phyloP scores from a whole-genome alignment of 1,140 invertebrate genomes.

The Macrotrachela quadricornifera region DNA sequence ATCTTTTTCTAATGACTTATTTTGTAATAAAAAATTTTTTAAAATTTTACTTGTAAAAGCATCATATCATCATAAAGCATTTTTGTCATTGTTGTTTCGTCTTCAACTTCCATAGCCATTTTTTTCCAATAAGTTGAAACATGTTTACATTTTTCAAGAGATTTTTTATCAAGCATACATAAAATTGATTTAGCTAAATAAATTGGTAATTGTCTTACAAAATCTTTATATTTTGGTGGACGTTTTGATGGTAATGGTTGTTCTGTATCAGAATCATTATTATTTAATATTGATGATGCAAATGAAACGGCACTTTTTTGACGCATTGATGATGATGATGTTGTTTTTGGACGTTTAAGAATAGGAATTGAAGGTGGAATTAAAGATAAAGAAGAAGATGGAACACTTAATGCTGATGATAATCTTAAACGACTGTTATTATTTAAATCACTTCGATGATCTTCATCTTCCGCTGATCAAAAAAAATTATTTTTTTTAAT shows the following conservation, averaged over 20 bases:
- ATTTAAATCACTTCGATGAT: too few species aligned
- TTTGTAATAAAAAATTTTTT: slow-evolving; percentile 1
- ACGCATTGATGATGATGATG: too few species aligned
- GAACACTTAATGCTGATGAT: too few species aligned
- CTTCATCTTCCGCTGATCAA: too few species aligned
- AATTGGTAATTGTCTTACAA: slow-evolving; percentile 19
- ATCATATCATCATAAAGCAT: slow-evolving; percentile 22
- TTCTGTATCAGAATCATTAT: too few species aligned
- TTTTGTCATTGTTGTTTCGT: slow-evolving; percentile 18
- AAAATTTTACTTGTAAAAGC: slow-evolving; percentile 21
- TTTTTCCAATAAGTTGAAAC: slow-evolving; percentile 19
- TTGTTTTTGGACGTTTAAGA: too few species aligned
- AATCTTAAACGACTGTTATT: too few species aligned
- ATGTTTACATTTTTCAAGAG: slow-evolving; percentile 17
- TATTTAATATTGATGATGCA: too few species aligned
- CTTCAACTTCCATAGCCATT: slow-evolving; percentile 20
- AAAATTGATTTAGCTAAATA: slow-evolving; percentile 24
- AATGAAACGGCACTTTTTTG: too few species aligned
- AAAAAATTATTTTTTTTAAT: too few species aligned
- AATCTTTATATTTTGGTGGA: slow-evolving; percentile 15
- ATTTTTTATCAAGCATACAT: slow-evolving; percentile 18
- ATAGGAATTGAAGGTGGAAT: too few species aligned
- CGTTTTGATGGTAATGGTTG: neutral
- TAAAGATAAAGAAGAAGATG: too few species aligned
- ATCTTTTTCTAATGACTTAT: neutral